Conservation (phyloP, 1,140 invertebrate species). For the Spodoptera litura region DNA sequence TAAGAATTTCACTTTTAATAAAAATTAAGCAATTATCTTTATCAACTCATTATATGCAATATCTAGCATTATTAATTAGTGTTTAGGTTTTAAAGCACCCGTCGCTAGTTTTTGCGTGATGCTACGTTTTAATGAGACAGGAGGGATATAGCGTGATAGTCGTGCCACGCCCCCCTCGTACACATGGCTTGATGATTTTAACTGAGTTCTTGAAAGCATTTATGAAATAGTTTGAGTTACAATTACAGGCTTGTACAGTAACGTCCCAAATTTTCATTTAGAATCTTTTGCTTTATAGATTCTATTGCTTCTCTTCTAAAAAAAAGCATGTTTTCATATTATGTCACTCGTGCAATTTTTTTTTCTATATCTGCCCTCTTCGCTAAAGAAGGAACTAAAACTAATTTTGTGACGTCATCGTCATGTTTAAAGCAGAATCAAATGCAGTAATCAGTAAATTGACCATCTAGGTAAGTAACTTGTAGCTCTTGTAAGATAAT, state of each 20-base stretch:
- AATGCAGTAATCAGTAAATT: no score
- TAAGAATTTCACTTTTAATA: constrained; percentile 20
- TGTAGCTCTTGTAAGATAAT: not conserved
- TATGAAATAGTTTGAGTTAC: not conserved
- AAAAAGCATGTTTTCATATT: no score
- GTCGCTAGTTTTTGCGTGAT: constrained; percentile 36
- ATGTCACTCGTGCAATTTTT: no score
- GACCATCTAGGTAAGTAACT: not conserved
- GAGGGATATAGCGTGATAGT: constrained; percentile 38
- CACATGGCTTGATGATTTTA: not conserved
- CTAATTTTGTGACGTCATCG: no score
- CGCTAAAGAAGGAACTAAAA: no score
- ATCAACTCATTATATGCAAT: constrained; percentile 33
- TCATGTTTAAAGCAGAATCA: no score
- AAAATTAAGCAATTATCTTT: constrained; percentile 33
- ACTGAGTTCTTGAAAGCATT: not conserved
- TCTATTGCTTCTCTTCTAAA: no score
- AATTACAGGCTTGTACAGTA: no score
- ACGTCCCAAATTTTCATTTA: no score
- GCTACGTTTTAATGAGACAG: constrained; percentile 37
- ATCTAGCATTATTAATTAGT: constrained; percentile 42
- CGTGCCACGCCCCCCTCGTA: constrained; percentile 14
- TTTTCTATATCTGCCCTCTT: no score
- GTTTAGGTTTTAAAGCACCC: constrained; percentile 42
- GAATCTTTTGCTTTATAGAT: no score